Evolutionary conservation across 92 coral and sea anemone genomes (phyloP), one percentile per base, ranked within the genome.

Genomic region (Plumapathes pennacea): DNA sequence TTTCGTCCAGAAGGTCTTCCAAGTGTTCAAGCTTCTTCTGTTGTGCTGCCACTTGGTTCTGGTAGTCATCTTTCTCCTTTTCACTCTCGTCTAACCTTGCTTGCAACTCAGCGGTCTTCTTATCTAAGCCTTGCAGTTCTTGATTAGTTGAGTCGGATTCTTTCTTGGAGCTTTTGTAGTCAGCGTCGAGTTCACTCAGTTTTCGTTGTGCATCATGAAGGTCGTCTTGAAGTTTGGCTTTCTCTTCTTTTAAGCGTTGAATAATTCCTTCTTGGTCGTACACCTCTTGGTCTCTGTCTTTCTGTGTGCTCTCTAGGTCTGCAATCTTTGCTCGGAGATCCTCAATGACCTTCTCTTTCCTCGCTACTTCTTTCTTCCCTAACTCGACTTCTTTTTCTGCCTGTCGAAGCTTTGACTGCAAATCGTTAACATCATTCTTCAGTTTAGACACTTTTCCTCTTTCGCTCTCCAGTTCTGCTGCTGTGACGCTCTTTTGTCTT

Each of bases 391-490:
- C 64, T 45, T 80, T 77, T 59, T 87, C 89, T 9, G 61, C 74
- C 27, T 77, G 69, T 6, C 71, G 50, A 12, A 87, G 76, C 57
- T 56, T 49, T 50, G 67, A 31, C 36, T 77, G 80, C 28, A 78
- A 47, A 25, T 72, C 84, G 7, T 50, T 62, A 30, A 67, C 33
- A 17, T 87, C 96, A 20, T 49, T 64, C 60, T 62, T 82, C 55
- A 78, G 56, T 25, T 71, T 62, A 12, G 57, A 70, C 43, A 57
- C 69, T 33, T 80, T 67, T 0, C 58, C 80, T 46, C 65, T 77
- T 66, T 87, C 96, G 44, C 74, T 76, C 32, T 87, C 90, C 14
- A 87, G 83, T 63, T 77, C 83, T n/a, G 83, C 78, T 1, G 67
- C 63, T 15, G 72, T 43, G 27, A 61, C 75, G 37, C 39, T 75